These are phyloP conservation scores for Drosophila longiperda DNA, from an alignment of 2,888 invertebrate genomes.

Conservation along the genomic window DNA sequence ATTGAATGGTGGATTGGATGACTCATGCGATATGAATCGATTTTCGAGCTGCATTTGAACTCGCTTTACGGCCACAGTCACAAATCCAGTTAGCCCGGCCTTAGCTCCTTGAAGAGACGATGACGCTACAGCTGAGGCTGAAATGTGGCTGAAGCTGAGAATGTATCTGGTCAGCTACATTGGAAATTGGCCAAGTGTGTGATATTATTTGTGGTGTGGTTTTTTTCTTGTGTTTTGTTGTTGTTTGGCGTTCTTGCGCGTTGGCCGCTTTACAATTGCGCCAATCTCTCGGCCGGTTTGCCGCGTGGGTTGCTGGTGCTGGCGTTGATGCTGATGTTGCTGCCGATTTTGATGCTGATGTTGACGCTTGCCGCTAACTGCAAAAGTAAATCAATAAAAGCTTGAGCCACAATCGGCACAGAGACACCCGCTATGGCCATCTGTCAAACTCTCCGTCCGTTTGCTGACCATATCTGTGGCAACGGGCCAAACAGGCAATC, in stretches of 20 bases:
- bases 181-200: constrained; percentile 41
- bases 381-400: constrained; percentile 72
- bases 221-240: neutral
- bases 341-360: constrained; percentile 1
- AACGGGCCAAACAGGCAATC: constrained; percentile 58
- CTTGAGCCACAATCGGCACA: constrained; percentile 69
- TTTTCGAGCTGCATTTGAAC: constrained; percentile 62
- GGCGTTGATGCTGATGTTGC: constrained; percentile 18
- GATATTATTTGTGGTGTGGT: neutral
- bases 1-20: constrained; percentile 26
- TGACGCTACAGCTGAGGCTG: constrained; percentile 37
- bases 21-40: constrained; percentile 73
- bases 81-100: constrained; percentile 20
- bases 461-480: constrained; percentile 48
- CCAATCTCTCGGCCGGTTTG: constrained; percentile 61
- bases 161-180: constrained; percentile 15
- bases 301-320: constrained; percentile 40
- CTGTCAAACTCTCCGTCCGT: neutral
- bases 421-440: constrained; percentile 72
- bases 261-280: constrained; percentile 62
- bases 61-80: constrained; percentile 52
- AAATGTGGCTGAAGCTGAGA: constrained; percentile 10
- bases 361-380: constrained; percentile 40
- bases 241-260: constrained; percentile 39
- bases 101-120: constrained; percentile 30